Conservation (phyloP, 92 coral and sea anemone species). For the Parazoanthus swiftii region DNA sequence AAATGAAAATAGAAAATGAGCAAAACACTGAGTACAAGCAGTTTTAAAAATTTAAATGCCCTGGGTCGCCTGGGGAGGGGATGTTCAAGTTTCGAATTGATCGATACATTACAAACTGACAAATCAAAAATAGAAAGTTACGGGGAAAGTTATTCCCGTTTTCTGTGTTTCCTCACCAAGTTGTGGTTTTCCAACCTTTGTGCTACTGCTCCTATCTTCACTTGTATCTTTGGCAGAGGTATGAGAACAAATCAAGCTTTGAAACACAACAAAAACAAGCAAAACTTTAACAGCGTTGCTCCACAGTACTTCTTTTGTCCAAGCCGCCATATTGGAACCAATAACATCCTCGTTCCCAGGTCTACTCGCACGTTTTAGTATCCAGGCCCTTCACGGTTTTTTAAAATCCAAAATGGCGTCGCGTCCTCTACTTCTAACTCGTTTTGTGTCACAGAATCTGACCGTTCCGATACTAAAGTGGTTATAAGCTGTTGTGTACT, state of each 20-base stretch:
- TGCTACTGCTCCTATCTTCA: constrained; percentile 28
- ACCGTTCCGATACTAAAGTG: too few relatives aligned
- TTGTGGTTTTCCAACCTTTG: constrained; percentile 38
- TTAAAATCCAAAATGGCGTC: constrained; percentile 34
- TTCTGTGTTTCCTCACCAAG: constrained; percentile 27
- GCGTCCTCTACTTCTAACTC: background rate
- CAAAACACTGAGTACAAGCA: too few relatives aligned
- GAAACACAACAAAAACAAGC: background rate
- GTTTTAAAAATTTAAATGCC: too few relatives aligned
- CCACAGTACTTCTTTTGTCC: background rate
- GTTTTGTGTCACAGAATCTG: too few relatives aligned
- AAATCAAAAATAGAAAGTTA: too few relatives aligned
- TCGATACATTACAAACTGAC: too few relatives aligned
- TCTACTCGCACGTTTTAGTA: background rate
- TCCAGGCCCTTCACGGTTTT: background rate
- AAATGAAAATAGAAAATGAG: too few relatives aligned
- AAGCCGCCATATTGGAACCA: constrained; percentile 12
- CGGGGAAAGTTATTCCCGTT: too few relatives aligned
- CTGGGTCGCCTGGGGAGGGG: too few relatives aligned
- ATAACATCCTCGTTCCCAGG: constrained; percentile 12
- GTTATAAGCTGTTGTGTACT: background rate
- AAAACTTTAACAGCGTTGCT: background rate
- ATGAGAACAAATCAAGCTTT: background rate
- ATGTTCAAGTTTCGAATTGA: too few relatives aligned
- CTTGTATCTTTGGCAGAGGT: constrained; percentile 4